A percentile compares a stretch with the other conserved stretches of the same genome.
Conservation (phyloP, 2,113 vertebrate species). For the Odontophorus gujanensis region DNA sequence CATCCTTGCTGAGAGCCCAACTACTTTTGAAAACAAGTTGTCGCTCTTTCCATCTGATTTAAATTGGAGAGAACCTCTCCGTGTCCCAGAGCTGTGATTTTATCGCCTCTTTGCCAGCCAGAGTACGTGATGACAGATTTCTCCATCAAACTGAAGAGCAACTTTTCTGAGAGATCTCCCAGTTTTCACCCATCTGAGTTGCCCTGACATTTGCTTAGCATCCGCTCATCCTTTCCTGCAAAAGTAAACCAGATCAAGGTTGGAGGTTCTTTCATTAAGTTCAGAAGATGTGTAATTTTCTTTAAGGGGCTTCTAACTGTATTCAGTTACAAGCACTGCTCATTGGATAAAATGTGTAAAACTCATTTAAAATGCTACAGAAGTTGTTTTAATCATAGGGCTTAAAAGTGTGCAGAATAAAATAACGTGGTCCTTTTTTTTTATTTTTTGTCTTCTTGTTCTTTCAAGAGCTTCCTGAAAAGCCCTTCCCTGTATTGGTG, state of each 20-base stretch:
- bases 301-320: neutral
- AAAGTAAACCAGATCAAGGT: neutral
- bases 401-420: neutral
- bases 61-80: slow-evolving; percentile 25
- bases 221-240: neutral
- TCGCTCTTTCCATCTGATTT: slow-evolving; percentile 60
- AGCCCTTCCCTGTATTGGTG: neutral
- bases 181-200: slow-evolving; percentile 40
- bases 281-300: neutral
- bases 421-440: neutral
- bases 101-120: slow-evolving; percentile 63
- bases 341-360: neutral
- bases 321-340: neutral
- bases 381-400: neutral
- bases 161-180: slow-evolving; percentile 26
- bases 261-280: neutral
- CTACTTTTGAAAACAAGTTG: slow-evolving; percentile 41
- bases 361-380: neutral
- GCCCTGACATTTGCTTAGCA: slow-evolving; percentile 26
- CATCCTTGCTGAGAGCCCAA: slow-evolving; percentile 14
- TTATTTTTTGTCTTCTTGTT: neutral
- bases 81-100: slow-evolving; percentile 59
- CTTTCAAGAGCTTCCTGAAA: neutral
- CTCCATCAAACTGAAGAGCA: slow-evolving; percentile 10
- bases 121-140: slow-evolving; percentile 48